These are phyloP conservation scores for Drosophila paulistorum DNA, from an alignment of 1,140 invertebrate genomes.

Conservation along the genomic window DNA sequence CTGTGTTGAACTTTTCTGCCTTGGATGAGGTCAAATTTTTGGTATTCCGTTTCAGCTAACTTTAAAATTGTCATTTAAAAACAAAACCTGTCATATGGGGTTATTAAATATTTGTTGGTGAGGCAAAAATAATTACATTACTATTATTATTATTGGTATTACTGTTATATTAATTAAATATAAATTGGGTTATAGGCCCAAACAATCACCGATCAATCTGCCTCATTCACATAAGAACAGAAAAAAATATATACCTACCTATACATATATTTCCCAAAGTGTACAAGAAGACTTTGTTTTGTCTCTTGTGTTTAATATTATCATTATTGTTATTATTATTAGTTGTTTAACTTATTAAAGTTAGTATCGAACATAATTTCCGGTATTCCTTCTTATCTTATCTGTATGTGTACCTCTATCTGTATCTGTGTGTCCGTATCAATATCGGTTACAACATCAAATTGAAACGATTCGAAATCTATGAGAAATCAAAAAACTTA, in stretches of 20 bases:
- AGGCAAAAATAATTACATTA: no score
- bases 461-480: conserved; percentile 69
- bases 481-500: conserved; percentile 40
- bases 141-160: no score
- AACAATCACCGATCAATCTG: background rate
- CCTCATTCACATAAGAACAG: background rate
- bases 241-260: background rate
- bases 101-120: background rate
- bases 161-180: background rate
- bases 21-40: no score
- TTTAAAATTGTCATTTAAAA: no score
- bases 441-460: conserved; percentile 20
- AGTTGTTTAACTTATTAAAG: background rate
- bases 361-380: conserved; percentile 7
- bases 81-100: background rate
- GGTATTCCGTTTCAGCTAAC: no score
- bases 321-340: background rate
- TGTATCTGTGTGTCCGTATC: conserved; percentile 5
- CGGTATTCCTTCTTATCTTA: conserved; percentile 8
- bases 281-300: background rate
- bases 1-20: no score
- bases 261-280: no score
- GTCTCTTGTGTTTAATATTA: background rate
- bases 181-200: background rate
- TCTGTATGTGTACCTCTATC: conserved; percentile 4